A percentile compares a stretch with the other conserved stretches of the same genome.
Conservation (phyloP, 1,140 invertebrate genomes). For the Calliopsis andreniformis region DNA sequence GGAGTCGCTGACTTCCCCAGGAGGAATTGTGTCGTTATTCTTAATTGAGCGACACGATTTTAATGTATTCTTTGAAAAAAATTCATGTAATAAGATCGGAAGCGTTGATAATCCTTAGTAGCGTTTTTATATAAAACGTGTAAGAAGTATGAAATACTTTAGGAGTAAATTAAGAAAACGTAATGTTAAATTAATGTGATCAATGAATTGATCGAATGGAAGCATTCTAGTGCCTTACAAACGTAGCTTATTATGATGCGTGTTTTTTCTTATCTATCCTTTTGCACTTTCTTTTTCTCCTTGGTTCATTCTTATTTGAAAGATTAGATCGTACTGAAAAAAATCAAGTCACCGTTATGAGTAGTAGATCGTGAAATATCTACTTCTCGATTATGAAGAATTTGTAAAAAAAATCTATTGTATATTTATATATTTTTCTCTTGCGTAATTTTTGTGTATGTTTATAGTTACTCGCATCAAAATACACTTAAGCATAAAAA, state of each 20-base stretch:
- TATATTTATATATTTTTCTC: background rate
- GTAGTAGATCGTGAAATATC: too few species aligned
- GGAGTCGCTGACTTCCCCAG: background rate
- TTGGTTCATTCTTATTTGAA: background rate
- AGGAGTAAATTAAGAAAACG: background rate
- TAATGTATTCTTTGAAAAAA: background rate
- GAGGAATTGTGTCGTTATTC: background rate
- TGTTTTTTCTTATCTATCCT: background rate
- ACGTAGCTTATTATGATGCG: background rate
- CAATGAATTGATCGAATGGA: background rate
- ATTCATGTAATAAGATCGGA: background rate
- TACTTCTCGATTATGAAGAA: background rate
- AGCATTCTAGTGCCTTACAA: constrained; percentile 46
- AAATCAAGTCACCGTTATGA: background rate
- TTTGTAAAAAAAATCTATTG: constrained; percentile 14
- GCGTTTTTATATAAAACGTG: constrained; percentile 20
- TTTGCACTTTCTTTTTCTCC: background rate
- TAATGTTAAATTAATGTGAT: background rate
- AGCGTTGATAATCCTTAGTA: background rate
- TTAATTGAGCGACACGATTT: background rate
- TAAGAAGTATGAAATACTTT: constrained; percentile 13
- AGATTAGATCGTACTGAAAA: background rate
- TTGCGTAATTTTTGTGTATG: background rate
- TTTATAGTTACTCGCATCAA: constrained; percentile 25
- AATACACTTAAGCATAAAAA: background rate